Conservation (phyloP, 2,113 vertebrate species). For the Eidolon helvum region DNA sequence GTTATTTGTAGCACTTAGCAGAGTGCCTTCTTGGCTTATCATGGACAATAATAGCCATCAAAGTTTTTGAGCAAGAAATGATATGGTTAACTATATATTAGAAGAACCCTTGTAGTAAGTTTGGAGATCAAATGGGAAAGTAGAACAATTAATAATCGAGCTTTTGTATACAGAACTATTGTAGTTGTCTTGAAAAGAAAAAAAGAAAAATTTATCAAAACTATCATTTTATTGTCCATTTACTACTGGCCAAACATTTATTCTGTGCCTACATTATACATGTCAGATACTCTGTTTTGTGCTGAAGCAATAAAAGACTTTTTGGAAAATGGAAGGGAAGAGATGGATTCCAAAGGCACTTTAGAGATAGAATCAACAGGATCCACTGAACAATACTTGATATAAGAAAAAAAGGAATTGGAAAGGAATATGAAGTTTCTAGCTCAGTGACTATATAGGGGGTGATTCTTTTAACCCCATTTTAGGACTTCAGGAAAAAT, state of each 20-base stretch:
- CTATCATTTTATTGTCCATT: background rate
- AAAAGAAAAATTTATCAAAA: background rate
- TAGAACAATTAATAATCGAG: background rate
- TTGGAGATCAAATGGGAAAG: slow-evolving; percentile 13
- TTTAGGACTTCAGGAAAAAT: background rate
- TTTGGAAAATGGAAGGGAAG: background rate
- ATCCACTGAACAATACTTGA: background rate
- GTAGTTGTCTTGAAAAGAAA: background rate
- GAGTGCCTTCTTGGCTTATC: background rate
- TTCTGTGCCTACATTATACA: background rate
- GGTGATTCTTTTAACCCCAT: background rate
- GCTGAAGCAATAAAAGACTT: background rate
- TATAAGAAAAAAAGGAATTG: background rate
- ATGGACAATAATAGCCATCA: background rate
- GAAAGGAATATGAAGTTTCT: background rate
- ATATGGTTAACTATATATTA: background rate
- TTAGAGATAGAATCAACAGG: background rate
- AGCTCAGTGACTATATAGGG: background rate
- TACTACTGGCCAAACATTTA: background rate
- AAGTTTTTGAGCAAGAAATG: background rate
- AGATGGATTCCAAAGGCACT: background rate
- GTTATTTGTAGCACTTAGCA: background rate
- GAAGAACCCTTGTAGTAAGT: background rate
- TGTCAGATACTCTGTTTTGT: background rate
- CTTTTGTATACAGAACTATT: background rate